Conservation (phyloP, 2,113 vertebrate genomes). For the Sceloporus undulatus region DNA sequence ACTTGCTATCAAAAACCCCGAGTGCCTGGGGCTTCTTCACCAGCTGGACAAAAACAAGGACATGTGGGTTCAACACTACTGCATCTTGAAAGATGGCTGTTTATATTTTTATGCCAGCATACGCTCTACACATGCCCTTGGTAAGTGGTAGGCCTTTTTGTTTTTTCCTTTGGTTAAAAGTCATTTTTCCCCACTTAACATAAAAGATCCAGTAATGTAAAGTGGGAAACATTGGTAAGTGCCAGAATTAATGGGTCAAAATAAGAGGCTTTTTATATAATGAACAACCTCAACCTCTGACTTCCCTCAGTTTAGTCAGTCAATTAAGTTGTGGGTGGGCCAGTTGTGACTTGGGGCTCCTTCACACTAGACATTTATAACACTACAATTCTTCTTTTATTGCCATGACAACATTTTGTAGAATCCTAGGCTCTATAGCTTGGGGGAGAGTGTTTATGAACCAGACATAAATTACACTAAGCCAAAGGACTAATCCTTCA, state of each 20-base stretch:
- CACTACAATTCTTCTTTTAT: too few relatives aligned
- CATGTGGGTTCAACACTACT: constrained; percentile 86
- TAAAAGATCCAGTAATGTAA: constrained; percentile 1
- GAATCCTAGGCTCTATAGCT: background rate
- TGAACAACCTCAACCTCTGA: background rate
- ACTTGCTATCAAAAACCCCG: constrained; percentile 90
- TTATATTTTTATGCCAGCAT: constrained; percentile 90
- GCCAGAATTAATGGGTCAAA: background rate
- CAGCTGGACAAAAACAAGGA: constrained; percentile 84
- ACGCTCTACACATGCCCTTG: constrained; percentile 85
- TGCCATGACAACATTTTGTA: too few relatives aligned
- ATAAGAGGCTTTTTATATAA: background rate
- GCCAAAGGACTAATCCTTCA: background rate
- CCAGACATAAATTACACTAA: background rate
- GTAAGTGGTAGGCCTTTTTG: constrained; percentile 66
- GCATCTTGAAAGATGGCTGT: constrained; percentile 90
- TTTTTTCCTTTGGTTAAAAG: background rate
- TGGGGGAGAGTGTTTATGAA: background rate
- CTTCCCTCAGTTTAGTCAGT: background rate
- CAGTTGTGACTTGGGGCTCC: too few relatives aligned
- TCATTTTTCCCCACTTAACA: background rate
- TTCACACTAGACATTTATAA: too few relatives aligned
- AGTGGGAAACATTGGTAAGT: background rate
- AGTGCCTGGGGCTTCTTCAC: constrained; percentile 90
- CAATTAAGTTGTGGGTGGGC: background rate